These are phyloP conservation scores for Pteronotus mesoamericanus DNA, from an alignment of 2,797 vertebrate genomes.

Conservation along the genomic window DNA sequence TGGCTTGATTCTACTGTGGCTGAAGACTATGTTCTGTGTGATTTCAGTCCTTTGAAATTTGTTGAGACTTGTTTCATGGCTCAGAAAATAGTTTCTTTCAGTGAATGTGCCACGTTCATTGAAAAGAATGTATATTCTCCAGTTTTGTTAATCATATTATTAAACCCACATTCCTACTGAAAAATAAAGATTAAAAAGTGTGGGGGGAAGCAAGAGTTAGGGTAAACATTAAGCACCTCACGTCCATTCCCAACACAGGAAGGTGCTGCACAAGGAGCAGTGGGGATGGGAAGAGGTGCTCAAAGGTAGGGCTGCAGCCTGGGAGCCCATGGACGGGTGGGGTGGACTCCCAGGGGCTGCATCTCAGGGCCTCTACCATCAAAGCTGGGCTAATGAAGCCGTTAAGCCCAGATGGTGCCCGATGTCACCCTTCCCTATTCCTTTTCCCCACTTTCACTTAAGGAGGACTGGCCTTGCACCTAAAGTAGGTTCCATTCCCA, in stretches of 20 bases:
- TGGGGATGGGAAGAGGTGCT: not conserved
- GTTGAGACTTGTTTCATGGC: not conserved
- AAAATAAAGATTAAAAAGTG: not conserved
- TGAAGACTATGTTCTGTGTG: not conserved
- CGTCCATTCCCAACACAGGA: not conserved
- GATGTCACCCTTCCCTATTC: not conserved
- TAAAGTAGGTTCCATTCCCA: not conserved
- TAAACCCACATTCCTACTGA: not conserved
- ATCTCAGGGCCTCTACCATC: not conserved
- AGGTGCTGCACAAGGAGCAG: not conserved
- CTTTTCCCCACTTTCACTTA: not conserved
- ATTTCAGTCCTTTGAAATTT: not conserved
- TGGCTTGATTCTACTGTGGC: not conserved
- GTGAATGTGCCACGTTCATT: not conserved
- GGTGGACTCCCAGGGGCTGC: not conserved
- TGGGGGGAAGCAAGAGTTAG: not conserved
- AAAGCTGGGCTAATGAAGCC: not conserved
- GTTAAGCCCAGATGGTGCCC: not conserved
- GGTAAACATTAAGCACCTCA: not conserved
- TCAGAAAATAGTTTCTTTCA: not conserved
- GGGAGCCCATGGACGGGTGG: fast-evolving
- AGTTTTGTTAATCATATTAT: not conserved
- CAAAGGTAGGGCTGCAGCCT: not conserved
- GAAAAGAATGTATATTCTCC: not conserved
- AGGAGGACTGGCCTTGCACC: not conserved